Evolutionary conservation across 2,888 invertebrate species (phyloP).

Genomic region (Lypha dubia): DNA sequence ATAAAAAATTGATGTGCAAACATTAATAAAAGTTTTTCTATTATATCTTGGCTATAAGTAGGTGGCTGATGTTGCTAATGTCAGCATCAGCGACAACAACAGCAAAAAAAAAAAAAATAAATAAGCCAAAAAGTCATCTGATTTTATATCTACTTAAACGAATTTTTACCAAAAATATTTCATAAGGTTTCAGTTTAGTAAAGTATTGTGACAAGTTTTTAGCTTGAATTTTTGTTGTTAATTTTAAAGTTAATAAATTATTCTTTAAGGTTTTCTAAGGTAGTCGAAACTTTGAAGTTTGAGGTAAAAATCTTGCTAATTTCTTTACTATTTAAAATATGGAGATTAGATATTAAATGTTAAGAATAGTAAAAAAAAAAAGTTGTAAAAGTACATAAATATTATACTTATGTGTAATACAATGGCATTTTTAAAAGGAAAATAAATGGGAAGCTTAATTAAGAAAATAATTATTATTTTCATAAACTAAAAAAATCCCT

Average conservation of each 20-base stretch:
- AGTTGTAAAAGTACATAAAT: not conserved
- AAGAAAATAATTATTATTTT: no score
- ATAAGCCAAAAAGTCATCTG: constrained; percentile 28
- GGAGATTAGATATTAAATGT: not conserved
- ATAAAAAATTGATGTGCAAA: constrained; percentile 77
- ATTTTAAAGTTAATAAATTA: not conserved
- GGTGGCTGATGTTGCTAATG: constrained; percentile 42
- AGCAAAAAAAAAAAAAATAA: not conserved
- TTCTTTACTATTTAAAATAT: not conserved
- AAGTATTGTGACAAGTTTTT: not conserved
- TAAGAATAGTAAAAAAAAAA: not conserved
- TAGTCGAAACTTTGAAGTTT: no score
- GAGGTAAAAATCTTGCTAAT: not conserved
- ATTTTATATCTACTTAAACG: not conserved
- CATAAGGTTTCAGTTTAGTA: not conserved
- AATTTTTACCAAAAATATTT: constrained; percentile 9
- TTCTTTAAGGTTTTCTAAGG: not conserved
- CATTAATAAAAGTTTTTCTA: constrained; percentile 76
- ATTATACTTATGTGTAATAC: not conserved
- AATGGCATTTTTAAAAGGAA: no score
- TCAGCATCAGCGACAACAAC: not conserved
- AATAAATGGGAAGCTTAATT: no score
- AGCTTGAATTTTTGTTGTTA: not conserved
- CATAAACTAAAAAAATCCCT: no score
- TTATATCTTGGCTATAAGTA: constrained; percentile 50